phyloP scores from a whole-genome alignment of 2,888 invertebrate genomes.

The Chaetogeoica ovagalla region DNA sequence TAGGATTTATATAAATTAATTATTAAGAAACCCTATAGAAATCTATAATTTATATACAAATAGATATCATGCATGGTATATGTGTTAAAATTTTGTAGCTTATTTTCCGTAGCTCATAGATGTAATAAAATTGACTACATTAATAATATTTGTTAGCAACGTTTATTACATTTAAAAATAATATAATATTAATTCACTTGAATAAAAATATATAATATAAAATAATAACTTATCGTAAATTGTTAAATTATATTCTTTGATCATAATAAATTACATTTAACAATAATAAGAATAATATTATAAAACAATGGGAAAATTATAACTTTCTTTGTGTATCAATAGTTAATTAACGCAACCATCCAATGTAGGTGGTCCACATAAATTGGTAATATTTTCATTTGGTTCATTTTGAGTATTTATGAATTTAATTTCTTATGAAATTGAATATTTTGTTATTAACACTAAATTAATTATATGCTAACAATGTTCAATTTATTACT shows the following conservation, averaged over 20 bases:
- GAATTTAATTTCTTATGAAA: constrained; percentile 30
- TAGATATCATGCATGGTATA: constrained; percentile 43
- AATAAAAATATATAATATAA: constrained; percentile 12
- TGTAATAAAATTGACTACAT: constrained; percentile 41
- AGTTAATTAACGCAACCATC: constrained; percentile 53
- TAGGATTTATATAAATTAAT: constrained; percentile 20
- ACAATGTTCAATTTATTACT: constrained; percentile 45
- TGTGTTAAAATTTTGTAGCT: constrained; percentile 40
- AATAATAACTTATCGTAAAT: background rate
- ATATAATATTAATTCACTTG: constrained; percentile 9
- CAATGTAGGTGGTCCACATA: constrained; percentile 46
- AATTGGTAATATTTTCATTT: constrained; percentile 43
- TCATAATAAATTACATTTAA: constrained; percentile 31
- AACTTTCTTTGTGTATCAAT: constrained; percentile 35
- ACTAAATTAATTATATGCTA: constrained; percentile 33
- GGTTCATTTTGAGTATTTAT: constrained; percentile 30
- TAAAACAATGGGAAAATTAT: constrained; percentile 16
- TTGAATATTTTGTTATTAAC: constrained; percentile 28
- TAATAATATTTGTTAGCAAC: constrained; percentile 26
- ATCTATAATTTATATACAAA: constrained; percentile 16
- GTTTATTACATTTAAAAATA: constrained; percentile 24
- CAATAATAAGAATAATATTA: constrained; percentile 19
- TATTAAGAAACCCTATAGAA: constrained; percentile 27
- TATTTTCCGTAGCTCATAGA: constrained; percentile 25
- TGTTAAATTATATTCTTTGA: constrained; percentile 8